A percentile compares a stretch with the other conserved stretches of the same genome.
Evolutionary conservation across 2,797 vertebrate genomes (phyloP).

Genomic region (Echiichthys vipera): DNA sequence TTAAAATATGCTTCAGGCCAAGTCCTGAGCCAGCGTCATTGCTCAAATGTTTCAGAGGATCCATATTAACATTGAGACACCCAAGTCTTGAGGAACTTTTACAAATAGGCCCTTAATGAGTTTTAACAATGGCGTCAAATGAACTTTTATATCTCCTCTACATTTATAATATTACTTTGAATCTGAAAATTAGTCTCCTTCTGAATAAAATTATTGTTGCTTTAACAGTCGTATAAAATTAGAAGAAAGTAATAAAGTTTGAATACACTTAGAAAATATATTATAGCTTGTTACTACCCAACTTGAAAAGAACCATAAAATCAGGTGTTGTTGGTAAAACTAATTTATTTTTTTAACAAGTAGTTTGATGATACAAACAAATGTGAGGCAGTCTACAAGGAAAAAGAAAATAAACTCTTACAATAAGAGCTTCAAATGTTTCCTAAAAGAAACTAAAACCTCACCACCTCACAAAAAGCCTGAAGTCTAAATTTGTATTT

Average conservation of each 20-base stretch:
- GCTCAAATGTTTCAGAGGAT: conserved; percentile 16
- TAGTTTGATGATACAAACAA: too few species aligned
- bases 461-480: too few species aligned
- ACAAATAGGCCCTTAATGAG: not conserved
- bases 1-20: conserved; percentile 42
- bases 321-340: too few species aligned
- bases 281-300: not conserved
- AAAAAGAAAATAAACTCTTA: too few species aligned
- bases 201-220: not conserved
- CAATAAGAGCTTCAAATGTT: too few species aligned
- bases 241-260: not conserved
- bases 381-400: too few species aligned
- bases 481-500: too few species aligned
- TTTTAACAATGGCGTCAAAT: not conserved
- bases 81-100: not conserved
- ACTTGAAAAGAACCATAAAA: too few species aligned
- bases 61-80: conserved; percentile 4
- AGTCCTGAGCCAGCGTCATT: conserved; percentile 20
- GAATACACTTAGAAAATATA: not conserved
- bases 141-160: not conserved
- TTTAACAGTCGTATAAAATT: not conserved
- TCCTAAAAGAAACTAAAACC: too few species aligned
- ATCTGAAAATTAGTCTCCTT: too few species aligned
- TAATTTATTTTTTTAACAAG: too few species aligned
- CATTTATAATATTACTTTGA: not conserved